These are phyloP conservation scores for Trileptium ribeirensis DNA, from an alignment of 2,888 invertebrate genomes.

Conservation along the genomic window DNA sequence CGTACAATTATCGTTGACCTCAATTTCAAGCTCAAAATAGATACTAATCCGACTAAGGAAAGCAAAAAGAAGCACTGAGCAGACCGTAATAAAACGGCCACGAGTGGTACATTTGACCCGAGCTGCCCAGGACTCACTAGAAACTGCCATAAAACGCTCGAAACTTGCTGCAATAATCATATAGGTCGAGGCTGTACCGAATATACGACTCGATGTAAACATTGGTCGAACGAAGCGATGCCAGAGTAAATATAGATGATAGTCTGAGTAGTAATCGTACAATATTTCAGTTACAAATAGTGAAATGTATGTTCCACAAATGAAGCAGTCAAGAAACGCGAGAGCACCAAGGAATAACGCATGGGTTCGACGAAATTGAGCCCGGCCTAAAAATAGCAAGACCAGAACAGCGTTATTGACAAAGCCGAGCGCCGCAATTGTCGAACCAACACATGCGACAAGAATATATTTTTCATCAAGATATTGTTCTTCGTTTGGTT, in stretches of 20 bases:
- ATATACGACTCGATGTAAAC: not conserved
- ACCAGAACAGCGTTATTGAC: constrained; percentile 46
- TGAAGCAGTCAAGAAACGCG: constrained; percentile 43
- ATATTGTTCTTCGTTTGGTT: not conserved
- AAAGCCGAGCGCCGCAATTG: constrained; percentile 41
- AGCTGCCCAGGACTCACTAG: not conserved
- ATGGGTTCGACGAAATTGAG: constrained; percentile 42
- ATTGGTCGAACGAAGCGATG: not conserved
- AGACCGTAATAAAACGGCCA: not conserved
- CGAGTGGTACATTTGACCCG: not conserved
- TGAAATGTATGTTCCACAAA: constrained; percentile 39
- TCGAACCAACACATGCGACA: constrained; percentile 42
- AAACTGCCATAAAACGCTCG: constrained; percentile 10
- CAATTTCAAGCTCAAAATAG: not conserved
- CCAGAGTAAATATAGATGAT: constrained; percentile 8
- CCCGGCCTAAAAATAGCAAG: constrained; percentile 38
- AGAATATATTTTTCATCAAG: constrained; percentile 29
- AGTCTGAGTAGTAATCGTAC: constrained; percentile 3
- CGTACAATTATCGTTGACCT: not conserved
- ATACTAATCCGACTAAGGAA: not conserved
- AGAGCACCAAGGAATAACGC: constrained; percentile 44
- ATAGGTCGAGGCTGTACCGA: constrained; percentile 3
- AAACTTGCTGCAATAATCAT: not conserved
- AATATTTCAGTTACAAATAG: constrained; percentile 6
- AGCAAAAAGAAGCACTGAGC: not conserved